Evolutionary conservation across 2,888 invertebrate species (phyloP), one percentile per base, ranked within the genome.

Genomic region (Mesorhabditis sp.): DNA sequence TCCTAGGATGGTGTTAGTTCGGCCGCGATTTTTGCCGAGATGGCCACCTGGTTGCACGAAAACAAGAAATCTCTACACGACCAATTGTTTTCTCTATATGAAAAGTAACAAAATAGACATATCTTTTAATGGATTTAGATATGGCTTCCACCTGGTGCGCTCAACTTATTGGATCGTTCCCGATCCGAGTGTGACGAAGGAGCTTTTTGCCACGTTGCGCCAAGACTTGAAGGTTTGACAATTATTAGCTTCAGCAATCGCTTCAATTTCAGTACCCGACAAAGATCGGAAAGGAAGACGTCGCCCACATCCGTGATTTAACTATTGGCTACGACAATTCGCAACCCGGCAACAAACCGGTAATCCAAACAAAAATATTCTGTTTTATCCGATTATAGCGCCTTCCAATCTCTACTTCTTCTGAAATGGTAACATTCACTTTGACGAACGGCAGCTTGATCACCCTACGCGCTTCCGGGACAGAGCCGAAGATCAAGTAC

Each of bases 401-500:
- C 61, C 81, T 90, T 41, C 89, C 89, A 4, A 82, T 86, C 4
- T 88, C 87, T 72, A 86, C 86, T 62, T 87, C 88, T 4, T 88
- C 87, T 76, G 91, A 97, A 88, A 98, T 99, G 98, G 91, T 99
- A 68, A 95, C 95, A 7, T 94, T 98, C 87, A 91, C 90, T 6
- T 94, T 97, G 87, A 89, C 89, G 68, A 93, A 92, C 87, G 85
- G 85, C 65, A 95, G 94, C 0, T 89, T 93, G 75, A 90, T 92
- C 2, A 96, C 95, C 0, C 88, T 99, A 45, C 90, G 98, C 76
- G 95, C 96, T 1, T 95, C 95, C 86, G 98, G 98, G 65, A 99
- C 98, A 0, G 98, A 99, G 87, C 98, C 98, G 62, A 99, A 99
- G 87, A 90, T 99, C 82, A 99, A 99, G 88, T 99, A 95, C 88